phyloP scores from a whole-genome alignment of 2,888 invertebrate species.

The Tryphoninae sp. region DNA sequence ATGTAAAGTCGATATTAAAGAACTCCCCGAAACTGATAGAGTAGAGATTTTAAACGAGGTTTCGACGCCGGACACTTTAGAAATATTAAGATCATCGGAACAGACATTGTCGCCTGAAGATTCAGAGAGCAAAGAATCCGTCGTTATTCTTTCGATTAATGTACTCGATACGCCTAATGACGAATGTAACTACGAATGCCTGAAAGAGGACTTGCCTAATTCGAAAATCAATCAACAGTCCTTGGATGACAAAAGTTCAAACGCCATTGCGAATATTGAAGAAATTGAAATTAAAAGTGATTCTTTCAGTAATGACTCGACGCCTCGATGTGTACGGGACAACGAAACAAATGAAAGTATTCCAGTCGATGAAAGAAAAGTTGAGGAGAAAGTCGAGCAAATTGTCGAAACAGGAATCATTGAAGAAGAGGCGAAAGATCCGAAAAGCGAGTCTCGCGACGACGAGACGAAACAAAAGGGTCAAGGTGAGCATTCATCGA shows the following conservation, averaged over 20 bases:
- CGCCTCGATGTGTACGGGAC: not conserved
- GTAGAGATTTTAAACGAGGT: not conserved
- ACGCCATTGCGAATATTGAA: not conserved
- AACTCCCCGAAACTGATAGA: constrained; percentile 27
- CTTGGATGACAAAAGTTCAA: not conserved
- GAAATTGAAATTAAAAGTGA: not conserved
- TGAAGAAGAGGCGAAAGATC: constrained; percentile 1
- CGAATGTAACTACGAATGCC: constrained; percentile 6
- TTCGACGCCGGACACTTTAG: constrained; percentile 14
- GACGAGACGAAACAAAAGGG: not conserved
- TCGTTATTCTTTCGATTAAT: constrained; percentile 49
- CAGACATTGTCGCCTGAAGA: constrained; percentile 50
- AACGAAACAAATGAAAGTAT: not conserved
- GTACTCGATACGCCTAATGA: constrained; percentile 35
- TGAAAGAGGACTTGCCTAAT: not conserved
- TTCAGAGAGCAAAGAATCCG: constrained; percentile 54
- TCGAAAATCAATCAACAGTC: not conserved
- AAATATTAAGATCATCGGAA: constrained; percentile 29
- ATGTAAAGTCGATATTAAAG: constrained; percentile 23
- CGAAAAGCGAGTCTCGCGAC: not conserved
- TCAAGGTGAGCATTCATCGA: not conserved
- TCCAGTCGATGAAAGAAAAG: not conserved
- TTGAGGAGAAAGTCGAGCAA: not conserved
- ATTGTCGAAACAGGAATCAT: constrained; percentile 13
- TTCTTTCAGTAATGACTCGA: not conserved